phyloP scores from a whole-genome alignment of 2,888 invertebrate genomes.

The Tetrapedia diversipes region DNA sequence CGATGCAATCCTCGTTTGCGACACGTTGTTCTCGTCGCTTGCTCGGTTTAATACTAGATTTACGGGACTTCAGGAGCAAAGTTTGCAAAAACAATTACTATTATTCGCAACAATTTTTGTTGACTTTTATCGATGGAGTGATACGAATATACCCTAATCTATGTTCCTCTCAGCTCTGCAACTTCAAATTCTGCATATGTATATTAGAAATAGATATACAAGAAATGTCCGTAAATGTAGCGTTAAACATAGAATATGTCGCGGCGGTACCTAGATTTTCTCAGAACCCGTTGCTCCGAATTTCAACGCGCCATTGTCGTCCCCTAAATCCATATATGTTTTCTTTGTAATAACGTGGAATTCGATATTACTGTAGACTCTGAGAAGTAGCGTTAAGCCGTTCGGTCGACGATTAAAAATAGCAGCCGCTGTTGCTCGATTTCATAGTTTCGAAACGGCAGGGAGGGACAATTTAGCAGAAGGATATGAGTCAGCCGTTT shows the following conservation, averaged over 20 bases:
- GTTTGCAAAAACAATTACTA: too few species aligned
- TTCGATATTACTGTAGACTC: not conserved
- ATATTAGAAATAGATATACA: too few species aligned
- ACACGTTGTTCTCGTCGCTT: not conserved
- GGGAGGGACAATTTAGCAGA: constrained; percentile 38
- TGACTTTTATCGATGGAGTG: too few species aligned
- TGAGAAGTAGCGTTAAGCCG: constrained; percentile 10
- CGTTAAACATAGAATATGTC: constrained; percentile 19
- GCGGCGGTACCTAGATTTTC: not conserved
- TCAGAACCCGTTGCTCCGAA: not conserved
- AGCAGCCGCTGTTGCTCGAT: constrained; percentile 16
- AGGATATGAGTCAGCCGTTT: constrained; percentile 63
- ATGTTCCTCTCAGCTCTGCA: too few species aligned
- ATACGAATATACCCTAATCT: too few species aligned
- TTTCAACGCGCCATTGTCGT: not conserved
- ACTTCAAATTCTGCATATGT: too few species aligned
- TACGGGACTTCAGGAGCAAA: too few species aligned
- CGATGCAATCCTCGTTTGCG: constrained; percentile 3
- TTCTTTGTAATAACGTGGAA: not conserved
- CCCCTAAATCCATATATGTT: not conserved
- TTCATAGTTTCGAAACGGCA: constrained; percentile 18
- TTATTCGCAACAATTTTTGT: too few species aligned
- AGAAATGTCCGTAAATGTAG: too few species aligned
- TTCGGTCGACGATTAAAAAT: constrained; percentile 5
- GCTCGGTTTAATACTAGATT: too few species aligned